These are phyloP conservation scores for Sisyra nigra DNA, from an alignment of 2,888 invertebrate genomes.

Conservation along the genomic window DNA sequence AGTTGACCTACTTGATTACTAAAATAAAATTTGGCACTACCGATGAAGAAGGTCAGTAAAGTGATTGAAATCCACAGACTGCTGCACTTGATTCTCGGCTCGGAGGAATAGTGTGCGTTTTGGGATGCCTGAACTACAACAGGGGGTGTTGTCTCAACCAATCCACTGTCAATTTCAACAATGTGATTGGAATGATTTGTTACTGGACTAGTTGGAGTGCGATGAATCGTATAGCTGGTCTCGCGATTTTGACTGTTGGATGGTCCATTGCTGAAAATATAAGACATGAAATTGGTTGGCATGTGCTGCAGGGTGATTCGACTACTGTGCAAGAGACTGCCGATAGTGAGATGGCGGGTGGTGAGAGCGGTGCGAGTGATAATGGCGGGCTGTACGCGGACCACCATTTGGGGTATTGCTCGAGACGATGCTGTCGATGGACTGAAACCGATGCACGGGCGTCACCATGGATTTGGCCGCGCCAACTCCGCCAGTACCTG, in stretches of 20 bases:
- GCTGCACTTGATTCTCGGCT: slow-evolving; percentile 45
- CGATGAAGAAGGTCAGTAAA: slow-evolving; percentile 49
- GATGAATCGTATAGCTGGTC: slow-evolving; percentile 31
- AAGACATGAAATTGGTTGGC: neutral
- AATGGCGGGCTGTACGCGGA: slow-evolving; percentile 29
- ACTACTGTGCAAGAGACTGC: neutral
- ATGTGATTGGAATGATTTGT: neutral
- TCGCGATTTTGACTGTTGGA: slow-evolving; percentile 22
- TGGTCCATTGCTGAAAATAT: slow-evolving; percentile 24
- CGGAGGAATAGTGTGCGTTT: slow-evolving; percentile 31
- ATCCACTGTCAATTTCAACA: slow-evolving; percentile 10
- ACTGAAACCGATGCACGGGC: slow-evolving; percentile 53
- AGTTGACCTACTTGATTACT: slow-evolving; percentile 37
- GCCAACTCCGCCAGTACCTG: slow-evolving; percentile 16
- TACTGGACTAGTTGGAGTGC: slow-evolving; percentile 13
- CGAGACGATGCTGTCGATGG: slow-evolving; percentile 35
- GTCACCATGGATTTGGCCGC: slow-evolving; percentile 48
- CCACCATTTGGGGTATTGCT: slow-evolving; percentile 29
- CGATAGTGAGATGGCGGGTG: neutral
- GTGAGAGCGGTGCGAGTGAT: neutral
- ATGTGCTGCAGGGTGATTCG: neutral
- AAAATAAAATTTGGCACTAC: slow-evolving; percentile 56
- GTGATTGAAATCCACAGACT: slow-evolving; percentile 58
- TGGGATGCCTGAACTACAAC: slow-evolving; percentile 15
- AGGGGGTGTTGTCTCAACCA: slow-evolving; percentile 9